Conservation (phyloP, 23 tunicate genomes). For the Aplidium turbinatum region DNA sequence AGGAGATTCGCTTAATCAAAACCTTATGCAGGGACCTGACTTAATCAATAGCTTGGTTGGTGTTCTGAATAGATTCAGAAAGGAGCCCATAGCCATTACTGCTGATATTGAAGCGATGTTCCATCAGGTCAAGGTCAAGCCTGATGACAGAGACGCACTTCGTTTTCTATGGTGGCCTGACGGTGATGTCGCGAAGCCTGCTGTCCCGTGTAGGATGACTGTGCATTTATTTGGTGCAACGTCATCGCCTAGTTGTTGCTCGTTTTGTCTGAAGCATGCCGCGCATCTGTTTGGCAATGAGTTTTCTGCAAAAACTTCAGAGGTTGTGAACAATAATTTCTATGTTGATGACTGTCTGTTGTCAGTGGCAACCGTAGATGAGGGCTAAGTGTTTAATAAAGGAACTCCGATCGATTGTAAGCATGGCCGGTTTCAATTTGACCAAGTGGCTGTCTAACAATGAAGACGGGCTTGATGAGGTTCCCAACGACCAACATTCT, state of each 20-base stretch:
- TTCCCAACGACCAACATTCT: background rate
- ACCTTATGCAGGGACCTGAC: constrained; percentile 18
- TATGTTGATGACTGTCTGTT: constrained; percentile 15
- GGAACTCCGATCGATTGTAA: constrained; percentile 1
- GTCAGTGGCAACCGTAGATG: background rate
- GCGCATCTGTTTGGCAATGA: background rate
- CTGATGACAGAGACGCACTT: background rate
- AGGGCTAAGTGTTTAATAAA: background rate
- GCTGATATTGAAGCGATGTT: constrained; percentile 19
- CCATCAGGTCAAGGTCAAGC: constrained; percentile 6
- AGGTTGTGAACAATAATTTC: constrained; percentile 6
- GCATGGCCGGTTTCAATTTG: constrained; percentile 5
- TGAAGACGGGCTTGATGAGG: background rate
- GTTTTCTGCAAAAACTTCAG: background rate
- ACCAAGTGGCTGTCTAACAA: constrained; percentile 1
- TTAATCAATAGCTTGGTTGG: background rate
- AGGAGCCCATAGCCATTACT: constrained; percentile 2
- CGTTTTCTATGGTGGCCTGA: constrained; percentile 33
- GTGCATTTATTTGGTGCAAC: constrained; percentile 26
- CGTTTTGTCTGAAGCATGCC: constrained; percentile 9
- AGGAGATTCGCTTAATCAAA: constrained; percentile 5
- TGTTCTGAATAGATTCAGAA: background rate
- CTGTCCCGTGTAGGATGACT: constrained; percentile 3
- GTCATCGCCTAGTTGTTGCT: constrained; percentile 1
- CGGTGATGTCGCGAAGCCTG: constrained; percentile 1